These are phyloP conservation scores for Limnephilus auricula DNA, from an alignment of 2,888 invertebrate species.

Conservation along the genomic window DNA sequence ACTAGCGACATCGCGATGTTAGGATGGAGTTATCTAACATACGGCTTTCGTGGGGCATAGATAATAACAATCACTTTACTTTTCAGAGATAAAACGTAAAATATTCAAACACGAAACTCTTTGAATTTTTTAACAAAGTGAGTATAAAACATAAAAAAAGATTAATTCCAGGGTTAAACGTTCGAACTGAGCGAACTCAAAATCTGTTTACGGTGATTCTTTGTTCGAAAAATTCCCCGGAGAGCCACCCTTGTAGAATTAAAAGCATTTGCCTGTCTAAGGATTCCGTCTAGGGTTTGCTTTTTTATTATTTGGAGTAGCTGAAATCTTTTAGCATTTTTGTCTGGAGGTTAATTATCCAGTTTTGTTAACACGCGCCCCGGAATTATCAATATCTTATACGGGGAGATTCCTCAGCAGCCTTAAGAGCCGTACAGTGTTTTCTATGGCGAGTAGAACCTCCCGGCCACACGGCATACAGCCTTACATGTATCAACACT, in stretches of 20 bases:
- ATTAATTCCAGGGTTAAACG: not conserved
- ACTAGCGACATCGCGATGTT: no score
- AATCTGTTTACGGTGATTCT: not conserved
- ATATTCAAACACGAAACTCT: not conserved
- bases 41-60: no score
- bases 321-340: not conserved
- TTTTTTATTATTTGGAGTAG: not conserved
- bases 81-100: no score
- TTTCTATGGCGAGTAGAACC: slow-evolving; percentile 17
- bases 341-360: not conserved
- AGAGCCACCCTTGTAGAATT: slow-evolving; percentile 36
- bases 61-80: no score
- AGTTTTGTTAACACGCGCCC: slow-evolving; percentile 2
- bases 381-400: not conserved
- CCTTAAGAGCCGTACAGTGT: slow-evolving; percentile 22
- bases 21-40: no score
- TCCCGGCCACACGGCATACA: not conserved
- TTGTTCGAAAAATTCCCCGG: not conserved
- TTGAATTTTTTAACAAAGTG: not conserved
- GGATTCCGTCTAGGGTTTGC: slow-evolving; percentile 32
- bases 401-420: not conserved
- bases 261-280: slow-evolving; percentile 59
- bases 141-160: not conserved
- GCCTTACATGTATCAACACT: not conserved
- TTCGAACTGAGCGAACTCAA: not conserved